A percentile compares a stretch with the other conserved stretches of the same genome.
These are phyloP conservation scores for Monarcha castaneiventris DNA, from an alignment of 2,113 vertebrate species.

Conservation along the genomic window DNA sequence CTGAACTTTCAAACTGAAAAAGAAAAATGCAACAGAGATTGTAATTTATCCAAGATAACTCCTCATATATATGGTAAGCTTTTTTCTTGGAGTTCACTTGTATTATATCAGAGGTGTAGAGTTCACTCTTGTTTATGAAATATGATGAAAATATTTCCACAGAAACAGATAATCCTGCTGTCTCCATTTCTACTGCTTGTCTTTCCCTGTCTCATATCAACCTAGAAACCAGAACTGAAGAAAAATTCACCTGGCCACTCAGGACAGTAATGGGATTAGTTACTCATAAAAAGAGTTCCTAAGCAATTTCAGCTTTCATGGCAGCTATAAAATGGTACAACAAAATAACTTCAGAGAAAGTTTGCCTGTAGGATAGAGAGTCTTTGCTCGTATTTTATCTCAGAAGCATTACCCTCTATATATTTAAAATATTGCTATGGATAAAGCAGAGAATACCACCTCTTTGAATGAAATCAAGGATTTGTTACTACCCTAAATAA, in stretches of 20 bases:
- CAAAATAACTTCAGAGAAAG: not conserved
- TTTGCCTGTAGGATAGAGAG: rapidly evolving
- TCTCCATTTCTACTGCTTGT: not conserved
- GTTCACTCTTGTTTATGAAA: not conserved
- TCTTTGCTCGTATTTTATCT: not conserved
- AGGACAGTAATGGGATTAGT: not conserved
- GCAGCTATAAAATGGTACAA: not conserved
- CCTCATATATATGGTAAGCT: not conserved
- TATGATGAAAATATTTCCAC: not conserved
- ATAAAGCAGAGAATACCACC: not conserved
- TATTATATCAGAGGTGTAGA: not conserved
- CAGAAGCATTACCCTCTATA: not conserved
- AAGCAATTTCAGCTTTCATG: not conserved
- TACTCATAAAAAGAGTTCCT: not conserved
- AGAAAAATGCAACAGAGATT: not conserved
- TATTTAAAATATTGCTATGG: not conserved
- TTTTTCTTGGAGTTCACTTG: not conserved
- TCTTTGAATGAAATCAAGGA: not conserved
- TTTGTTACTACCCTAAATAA: not conserved
- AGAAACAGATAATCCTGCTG: not conserved
- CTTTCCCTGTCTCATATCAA: not conserved
- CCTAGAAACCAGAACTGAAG: not conserved
- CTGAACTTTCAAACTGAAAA: not conserved
- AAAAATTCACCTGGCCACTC: not conserved
- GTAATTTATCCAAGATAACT: not conserved